Evolutionary conservation across 64 coral and sea anemone genomes (phyloP), one percentile per base, ranked within the genome.

Genomic region (Astreopora myriophthalma): DNA sequence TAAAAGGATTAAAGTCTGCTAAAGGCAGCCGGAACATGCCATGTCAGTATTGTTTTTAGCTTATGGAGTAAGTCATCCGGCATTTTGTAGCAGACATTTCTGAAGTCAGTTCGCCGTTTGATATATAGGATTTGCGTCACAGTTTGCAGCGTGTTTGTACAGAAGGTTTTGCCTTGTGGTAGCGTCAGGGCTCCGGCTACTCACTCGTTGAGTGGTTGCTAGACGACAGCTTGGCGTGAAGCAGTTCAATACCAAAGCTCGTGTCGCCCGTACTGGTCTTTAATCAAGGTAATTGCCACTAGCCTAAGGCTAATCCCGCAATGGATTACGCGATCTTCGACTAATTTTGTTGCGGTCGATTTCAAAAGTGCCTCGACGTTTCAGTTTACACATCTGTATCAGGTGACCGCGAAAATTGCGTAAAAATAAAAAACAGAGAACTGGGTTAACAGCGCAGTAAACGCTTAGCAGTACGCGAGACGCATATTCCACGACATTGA

Each of bases 361-460:
- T 5, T 12, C 52, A 0, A 78, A 62, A 37, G 55, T 0, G 3
- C n/a, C 20, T 36, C 8, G 79, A 12, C n/a, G 8, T 13, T 33
- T 83, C 1, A 34, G 22, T 64, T 64, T 65, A 33, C 79, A 83
- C 16, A 83, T 83, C 23, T 2, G 34, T 3, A 1, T 19, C 7
- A 83, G 33, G 55, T 83, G 29, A 22, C n/a, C 32, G 19, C 52
- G n/a, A 83, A 83, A 83, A 14, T 37, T 38, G 36, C 57, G 31
- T 13, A 83, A 22, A 13, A 26, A 64, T 16, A 83, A 63, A 19
- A 83, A 83, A 38, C 79, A 83, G 23, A 83, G 63, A 30, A 34
- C 19, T 1, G 79, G 52, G n/a, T 83, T 83, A 12, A 83, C 57
- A 1, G 55, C 55, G n/a, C 52, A 14, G 34, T 83, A 83, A 8